Evolutionary conservation across 2,113 vertebrate species (phyloP).

Genomic region (Coracopsis vasa): DNA sequence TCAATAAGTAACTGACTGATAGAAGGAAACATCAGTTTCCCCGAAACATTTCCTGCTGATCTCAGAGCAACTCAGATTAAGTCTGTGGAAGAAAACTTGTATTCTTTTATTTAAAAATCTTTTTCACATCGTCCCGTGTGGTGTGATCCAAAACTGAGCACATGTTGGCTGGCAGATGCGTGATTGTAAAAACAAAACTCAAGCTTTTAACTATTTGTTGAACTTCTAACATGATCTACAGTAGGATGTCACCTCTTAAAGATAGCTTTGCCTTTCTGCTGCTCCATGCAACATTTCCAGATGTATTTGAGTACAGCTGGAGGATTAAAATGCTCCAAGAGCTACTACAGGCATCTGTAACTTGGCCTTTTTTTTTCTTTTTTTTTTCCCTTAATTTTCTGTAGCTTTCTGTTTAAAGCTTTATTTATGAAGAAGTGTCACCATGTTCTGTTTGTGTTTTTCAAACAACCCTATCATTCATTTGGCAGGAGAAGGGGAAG

Average conservation of each 20-base stretch:
- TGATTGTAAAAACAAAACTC: neutral
- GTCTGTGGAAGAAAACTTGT: neutral
- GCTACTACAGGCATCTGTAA: neutral
- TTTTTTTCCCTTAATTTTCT: neutral
- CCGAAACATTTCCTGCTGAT: neutral
- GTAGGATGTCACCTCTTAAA: neutral
- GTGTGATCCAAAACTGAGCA: neutral
- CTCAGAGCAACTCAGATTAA: neutral
- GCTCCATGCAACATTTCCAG: neutral
- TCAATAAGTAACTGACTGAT: neutral
- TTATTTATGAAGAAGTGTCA: neutral
- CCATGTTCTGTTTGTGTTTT: neutral
- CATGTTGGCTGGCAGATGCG: neutral
- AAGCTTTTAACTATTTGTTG: neutral
- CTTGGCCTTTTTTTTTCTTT: neutral
- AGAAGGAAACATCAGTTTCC: neutral
- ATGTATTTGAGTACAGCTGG: neutral
- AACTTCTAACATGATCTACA: neutral
- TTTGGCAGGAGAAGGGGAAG: constrained; percentile 13
- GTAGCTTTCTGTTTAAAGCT: neutral
- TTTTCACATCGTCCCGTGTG: neutral
- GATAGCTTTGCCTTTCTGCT: neutral
- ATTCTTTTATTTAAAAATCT: neutral
- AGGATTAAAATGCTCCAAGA: neutral
- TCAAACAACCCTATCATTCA: neutral